Evolutionary conservation across 1,140 invertebrate genomes (phyloP).

Genomic region (Araneus ventricosus): DNA sequence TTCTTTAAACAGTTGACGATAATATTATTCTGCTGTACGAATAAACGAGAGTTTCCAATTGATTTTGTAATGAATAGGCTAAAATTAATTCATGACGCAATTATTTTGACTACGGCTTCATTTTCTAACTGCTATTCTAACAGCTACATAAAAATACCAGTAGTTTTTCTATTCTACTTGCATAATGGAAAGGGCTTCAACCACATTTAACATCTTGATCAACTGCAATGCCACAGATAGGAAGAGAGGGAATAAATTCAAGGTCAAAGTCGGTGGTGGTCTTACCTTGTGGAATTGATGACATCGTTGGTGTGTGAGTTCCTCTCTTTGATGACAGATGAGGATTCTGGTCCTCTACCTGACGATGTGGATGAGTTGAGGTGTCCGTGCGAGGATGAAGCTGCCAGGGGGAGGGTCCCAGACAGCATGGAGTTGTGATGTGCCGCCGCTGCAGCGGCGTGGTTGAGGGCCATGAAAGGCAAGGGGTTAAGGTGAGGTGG

Average conservation of each 20-base stretch:
- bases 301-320: conserved; percentile 91
- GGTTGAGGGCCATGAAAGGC: conserved; percentile 81
- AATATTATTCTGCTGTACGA: too few species aligned
- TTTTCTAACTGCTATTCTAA: too few species aligned
- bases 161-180: too few species aligned
- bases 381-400: conserved; percentile 86
- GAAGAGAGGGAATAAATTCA: not conserved
- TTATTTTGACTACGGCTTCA: too few species aligned
- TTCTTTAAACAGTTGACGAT: too few species aligned
- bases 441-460: conserved; percentile 85
- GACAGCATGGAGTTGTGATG: conserved; percentile 84
- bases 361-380: conserved; percentile 62
- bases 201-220: too few species aligned
- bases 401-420: conserved; percentile 86
- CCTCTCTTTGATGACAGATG: conserved; percentile 86
- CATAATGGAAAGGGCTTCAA: too few species aligned
- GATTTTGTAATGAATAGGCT: too few species aligned
- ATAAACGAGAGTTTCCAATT: too few species aligned
- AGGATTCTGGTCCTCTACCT: conserved; percentile 55
- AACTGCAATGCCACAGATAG: too few species aligned
- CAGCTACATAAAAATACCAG: too few species aligned
- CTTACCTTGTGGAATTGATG: conserved; percentile 83
- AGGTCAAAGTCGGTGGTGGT: not conserved
- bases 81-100: too few species aligned
- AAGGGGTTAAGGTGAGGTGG: conserved; percentile 93